Base-by-base conservation (phyloP, 1,140 invertebrate species). In the Choristoneura fumiferana region DNA sequence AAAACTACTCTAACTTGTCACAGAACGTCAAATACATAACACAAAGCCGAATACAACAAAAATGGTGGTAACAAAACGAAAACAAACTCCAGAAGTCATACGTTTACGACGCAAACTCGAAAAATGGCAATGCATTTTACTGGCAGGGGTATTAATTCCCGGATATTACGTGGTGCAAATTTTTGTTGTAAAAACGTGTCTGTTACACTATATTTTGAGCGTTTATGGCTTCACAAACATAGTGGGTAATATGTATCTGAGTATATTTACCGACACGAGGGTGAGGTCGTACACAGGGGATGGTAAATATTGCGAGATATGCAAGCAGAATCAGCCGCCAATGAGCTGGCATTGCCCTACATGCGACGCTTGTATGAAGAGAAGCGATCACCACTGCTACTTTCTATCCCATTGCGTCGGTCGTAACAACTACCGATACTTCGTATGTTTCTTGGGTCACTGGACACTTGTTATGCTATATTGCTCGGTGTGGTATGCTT, bases 351-450 rank as follows among this genome's bases (percentile, higher is more conserved):
- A 49, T 22, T 49, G 43, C 4, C 9, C n/a, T 4, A 49, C 9
- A 6, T 49, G 43, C 43, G 22, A 49, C 29, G 43, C 43, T 49
- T 49, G 43, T 13, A 49, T 49, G 22, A 1, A 22, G 12, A 12
- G 18, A 3, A 29, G 43, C 10, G 43, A 49, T 4, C 43, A 49
- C 22, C 43, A 49, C 8, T 49, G 43, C 17, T 29, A 12, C 4
- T 49, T 49, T 5, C 43, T 49, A 0, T 22, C 43, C 12, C 17
- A 14, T 17, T 49, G 43, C 18, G 22, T 49, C 29, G 43, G 43
- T 12, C 17, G 22, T 1, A 4, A 49, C 12, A 49, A 49, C 12
- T 8, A 22, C 10, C 17, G 43, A 29, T 49, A 49, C 29, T 49
- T 49, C 43, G 22, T 49, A 15, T 49, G 43, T 10, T 49, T 49